Evolutionary conservation across 2,797 vertebrate genomes (phyloP).

Genomic region (Rhodeus uyekii): DNA sequence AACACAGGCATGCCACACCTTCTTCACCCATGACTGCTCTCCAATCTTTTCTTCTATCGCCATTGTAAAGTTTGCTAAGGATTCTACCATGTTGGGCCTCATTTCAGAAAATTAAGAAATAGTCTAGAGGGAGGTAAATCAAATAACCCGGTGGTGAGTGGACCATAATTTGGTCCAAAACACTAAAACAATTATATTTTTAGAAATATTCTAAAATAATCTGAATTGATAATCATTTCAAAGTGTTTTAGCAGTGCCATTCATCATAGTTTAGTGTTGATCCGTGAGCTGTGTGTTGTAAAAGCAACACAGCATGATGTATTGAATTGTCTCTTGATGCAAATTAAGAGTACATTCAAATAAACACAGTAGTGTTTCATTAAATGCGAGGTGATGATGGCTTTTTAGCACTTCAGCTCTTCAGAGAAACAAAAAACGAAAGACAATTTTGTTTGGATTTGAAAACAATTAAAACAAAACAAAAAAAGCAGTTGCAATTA

Average conservation of each 20-base stretch:
- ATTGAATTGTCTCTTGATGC: neutral
- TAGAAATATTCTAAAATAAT: no score
- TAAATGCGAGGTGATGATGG: neutral
- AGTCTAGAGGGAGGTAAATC: no score
- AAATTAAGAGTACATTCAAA: conserved; percentile 9
- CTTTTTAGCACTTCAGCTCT: neutral
- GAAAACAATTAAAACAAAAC: neutral
- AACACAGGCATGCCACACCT: no score
- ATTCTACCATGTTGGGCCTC: no score
- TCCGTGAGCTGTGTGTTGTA: neutral
- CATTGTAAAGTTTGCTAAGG: no score
- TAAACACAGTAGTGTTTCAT: neutral
- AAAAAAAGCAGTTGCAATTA: neutral
- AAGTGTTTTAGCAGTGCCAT: neutral
- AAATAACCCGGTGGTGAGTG: no score
- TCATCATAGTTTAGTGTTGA: neutral
- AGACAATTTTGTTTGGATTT: neutral
- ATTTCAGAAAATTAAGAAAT: no score
- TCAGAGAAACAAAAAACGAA: neutral
- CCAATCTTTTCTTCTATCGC: no score
- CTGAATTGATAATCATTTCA: no score
- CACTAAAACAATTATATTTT: no score
- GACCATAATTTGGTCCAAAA: no score
- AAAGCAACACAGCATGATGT: neutral
- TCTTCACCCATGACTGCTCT: no score